Evolutionary conservation across 2,113 vertebrate species (phyloP), one percentile per base, ranked within the genome.

Genomic region (Pelobates fuscus): DNA sequence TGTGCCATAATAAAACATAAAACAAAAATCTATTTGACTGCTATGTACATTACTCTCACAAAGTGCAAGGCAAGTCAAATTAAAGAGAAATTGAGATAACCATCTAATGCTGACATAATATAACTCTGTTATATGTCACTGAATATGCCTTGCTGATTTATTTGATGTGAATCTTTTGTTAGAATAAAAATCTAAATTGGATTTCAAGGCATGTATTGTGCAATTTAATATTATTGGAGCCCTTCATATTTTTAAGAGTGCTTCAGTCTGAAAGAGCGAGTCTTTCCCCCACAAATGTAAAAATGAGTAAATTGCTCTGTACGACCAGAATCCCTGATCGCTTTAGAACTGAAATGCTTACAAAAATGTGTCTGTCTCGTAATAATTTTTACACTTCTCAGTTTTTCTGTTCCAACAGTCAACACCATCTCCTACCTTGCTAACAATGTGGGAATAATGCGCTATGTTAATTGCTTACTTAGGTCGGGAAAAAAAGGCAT

Each of bases 141-240:
- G 41, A 72, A 72, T 63, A 63, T 30, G 70, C 43, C 59, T 72
- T 62, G 30, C 26, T 60, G 55, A 74, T 58, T 66, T 68, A 43
- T 68, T 77, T 68, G 64, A 68, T 68, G 41, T 25, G 57, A 66
- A 49, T 68, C 27, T 67, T 75, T 59, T 77, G 67, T 76, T 76
- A 49, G 26, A 60, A 67, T 68, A 77, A 77, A 76, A 77, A 61
- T 61, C 41, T 68, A 77, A 68, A 77, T 77, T 77, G 64, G 73
- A 68, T 77, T 77, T 77, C 73, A 61, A 68, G 73, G 65, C 62
- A 25, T 77, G 78, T 79, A 81, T 86, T 78, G 79, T 91, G 88
- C 78, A 88, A 84, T 88, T 89, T 88, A 78, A 86, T 88, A 89
- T 84, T 88, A 81, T 82, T 89, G 67, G 60, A 84, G 71, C 86